These are phyloP conservation scores for Falco biarmicus DNA, from an alignment of 2,797 vertebrate genomes.

Conservation along the genomic window DNA sequence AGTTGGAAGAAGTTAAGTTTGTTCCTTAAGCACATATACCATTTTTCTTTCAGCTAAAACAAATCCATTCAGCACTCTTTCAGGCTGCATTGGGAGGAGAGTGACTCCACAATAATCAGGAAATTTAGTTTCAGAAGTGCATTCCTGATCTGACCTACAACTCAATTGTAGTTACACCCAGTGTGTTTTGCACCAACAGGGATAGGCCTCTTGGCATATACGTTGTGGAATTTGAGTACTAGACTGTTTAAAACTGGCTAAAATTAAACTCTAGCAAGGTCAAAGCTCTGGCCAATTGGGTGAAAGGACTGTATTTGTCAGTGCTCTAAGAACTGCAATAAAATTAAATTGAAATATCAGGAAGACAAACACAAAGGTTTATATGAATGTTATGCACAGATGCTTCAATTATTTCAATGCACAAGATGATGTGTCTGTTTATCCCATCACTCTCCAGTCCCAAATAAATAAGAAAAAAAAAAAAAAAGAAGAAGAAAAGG, in stretches of 20 bases:
- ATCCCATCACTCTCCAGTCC: background rate
- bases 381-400: background rate
- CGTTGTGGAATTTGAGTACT: background rate
- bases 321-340: background rate
- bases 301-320: background rate
- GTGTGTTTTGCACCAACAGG: background rate
- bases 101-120: background rate
- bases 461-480: background rate
- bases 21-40: background rate
- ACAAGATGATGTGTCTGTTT: background rate
- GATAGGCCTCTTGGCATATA: background rate
- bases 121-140: background rate
- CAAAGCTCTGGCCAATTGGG: background rate
- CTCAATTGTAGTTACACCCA: background rate
- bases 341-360: background rate
- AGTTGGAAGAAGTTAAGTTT: background rate
- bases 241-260: background rate
- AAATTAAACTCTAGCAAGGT: background rate
- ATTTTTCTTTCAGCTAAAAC: background rate
- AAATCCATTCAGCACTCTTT: background rate
- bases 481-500: too few species aligned
- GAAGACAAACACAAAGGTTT: background rate
- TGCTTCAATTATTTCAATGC: background rate
- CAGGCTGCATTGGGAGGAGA: background rate
- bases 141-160: background rate